phyloP scores from a whole-genome alignment of 2,888 invertebrate genomes.

The Embidobia sp. region DNA sequence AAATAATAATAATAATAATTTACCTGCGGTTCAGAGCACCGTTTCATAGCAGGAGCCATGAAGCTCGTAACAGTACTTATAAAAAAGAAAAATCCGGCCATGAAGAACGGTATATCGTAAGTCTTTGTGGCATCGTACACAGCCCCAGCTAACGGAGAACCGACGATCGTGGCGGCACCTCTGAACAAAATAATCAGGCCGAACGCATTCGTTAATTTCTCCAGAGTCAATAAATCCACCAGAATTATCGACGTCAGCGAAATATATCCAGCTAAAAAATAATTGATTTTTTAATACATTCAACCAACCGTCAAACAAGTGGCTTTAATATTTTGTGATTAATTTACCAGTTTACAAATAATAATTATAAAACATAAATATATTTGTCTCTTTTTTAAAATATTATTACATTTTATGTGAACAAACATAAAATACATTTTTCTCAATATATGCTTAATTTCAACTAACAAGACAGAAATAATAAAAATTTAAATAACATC shows the following conservation, averaged over 20 bases:
- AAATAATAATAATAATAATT: too few species aligned
- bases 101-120: conserved; percentile 95
- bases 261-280: conserved; percentile 93
- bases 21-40: conserved; percentile 81
- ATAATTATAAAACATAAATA: too few species aligned
- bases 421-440: too few species aligned
- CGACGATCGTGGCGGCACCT: conserved; percentile 95
- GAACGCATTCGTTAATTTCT: conserved; percentile 98
- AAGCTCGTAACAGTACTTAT: conserved; percentile 93
- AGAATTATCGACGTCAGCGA: conserved; percentile 98
- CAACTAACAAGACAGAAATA: too few species aligned
- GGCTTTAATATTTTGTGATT: too few species aligned
- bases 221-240: conserved; percentile 96
- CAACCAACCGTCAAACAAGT: too few species aligned
- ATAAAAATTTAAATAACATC: too few species aligned
- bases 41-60: conserved; percentile 88
- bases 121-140: conserved; percentile 93
- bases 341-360: too few species aligned
- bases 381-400: too few species aligned
- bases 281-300: too few species aligned
- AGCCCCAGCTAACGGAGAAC: conserved; percentile 92
- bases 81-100: conserved; percentile 94
- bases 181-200: conserved; percentile 97
- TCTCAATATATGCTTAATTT: too few species aligned
- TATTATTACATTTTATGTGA: too few species aligned